These are phyloP conservation scores for Dascyllus trimaculatus DNA, from an alignment of 2,113 vertebrate genomes.

Conservation along the genomic window DNA sequence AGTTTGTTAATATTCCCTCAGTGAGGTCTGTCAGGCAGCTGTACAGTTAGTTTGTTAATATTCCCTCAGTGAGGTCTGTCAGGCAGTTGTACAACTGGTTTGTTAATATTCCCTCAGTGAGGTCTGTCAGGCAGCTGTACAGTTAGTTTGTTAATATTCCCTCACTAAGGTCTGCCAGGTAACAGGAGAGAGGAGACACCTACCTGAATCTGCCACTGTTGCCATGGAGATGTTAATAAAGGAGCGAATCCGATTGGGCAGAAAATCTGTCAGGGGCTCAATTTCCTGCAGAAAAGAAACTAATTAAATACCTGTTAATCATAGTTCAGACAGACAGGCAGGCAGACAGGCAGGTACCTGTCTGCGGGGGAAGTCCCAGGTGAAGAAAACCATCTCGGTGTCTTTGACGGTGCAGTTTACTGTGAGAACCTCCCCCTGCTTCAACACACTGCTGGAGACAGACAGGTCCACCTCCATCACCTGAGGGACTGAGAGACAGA, in stretches of 20 bases:
- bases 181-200: background rate
- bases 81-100: too few species aligned
- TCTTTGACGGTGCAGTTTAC: constrained; percentile 90
- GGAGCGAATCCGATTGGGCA: constrained; percentile 86
- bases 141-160: background rate
- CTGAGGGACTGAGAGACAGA: constrained; percentile 80
- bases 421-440: constrained; percentile 88
- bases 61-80: too few species aligned
- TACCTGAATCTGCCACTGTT: constrained; percentile 87
- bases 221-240: constrained; percentile 87
- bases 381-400: constrained; percentile 88
- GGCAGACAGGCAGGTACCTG: constrained; percentile 78
- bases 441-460: constrained; percentile 86
- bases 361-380: constrained; percentile 90
- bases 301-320: background rate
- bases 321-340: background rate
- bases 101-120: too few species aligned
- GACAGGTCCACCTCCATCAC: constrained; percentile 87
- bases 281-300: constrained; percentile 70
- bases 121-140: too few species aligned
- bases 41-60: too few species aligned
- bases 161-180: background rate
- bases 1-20: background rate
- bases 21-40: too few species aligned
- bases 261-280: constrained; percentile 87